A percentile compares a stretch with the other conserved stretches of the same genome.
Evolutionary conservation across 2,888 invertebrate genomes (phyloP).

Genomic region (Chelonus formosanus): DNA sequence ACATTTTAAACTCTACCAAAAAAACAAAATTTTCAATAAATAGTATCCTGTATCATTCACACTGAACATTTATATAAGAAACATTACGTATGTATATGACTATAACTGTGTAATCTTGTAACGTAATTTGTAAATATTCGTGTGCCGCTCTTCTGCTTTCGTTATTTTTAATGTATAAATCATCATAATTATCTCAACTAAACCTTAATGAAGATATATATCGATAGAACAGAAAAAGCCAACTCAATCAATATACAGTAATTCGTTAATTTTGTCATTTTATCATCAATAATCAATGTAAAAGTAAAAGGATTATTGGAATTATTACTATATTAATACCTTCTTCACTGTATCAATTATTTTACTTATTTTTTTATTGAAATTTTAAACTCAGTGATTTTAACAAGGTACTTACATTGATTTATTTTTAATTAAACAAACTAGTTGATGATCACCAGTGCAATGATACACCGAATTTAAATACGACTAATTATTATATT

Average conservation of each 20-base stretch:
- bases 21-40: constrained; percentile 16
- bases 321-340: constrained; percentile 3
- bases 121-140: constrained; percentile 61
- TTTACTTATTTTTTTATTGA: constrained; percentile 4
- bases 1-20: not conserved
- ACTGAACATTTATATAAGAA: constrained; percentile 36
- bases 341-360: not conserved
- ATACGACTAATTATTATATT: constrained; percentile 27
- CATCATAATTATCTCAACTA: constrained; percentile 31
- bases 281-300: constrained; percentile 14
- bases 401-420: constrained; percentile 18
- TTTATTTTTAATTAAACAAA: constrained; percentile 4
- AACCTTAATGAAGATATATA: constrained; percentile 33
- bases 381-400: not conserved
- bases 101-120: constrained; percentile 58
- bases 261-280: constrained; percentile 1
- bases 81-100: constrained; percentile 55
- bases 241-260: constrained; percentile 10
- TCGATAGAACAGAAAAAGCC: constrained; percentile 44
- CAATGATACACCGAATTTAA: not conserved
- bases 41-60: constrained; percentile 35
- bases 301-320: constrained; percentile 10
- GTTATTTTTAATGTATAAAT: constrained; percentile 56
- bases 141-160: constrained; percentile 56
- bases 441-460: not conserved